Base-by-base conservation (phyloP, 2,888 invertebrate species). In the Drosophila algonquin region DNA sequence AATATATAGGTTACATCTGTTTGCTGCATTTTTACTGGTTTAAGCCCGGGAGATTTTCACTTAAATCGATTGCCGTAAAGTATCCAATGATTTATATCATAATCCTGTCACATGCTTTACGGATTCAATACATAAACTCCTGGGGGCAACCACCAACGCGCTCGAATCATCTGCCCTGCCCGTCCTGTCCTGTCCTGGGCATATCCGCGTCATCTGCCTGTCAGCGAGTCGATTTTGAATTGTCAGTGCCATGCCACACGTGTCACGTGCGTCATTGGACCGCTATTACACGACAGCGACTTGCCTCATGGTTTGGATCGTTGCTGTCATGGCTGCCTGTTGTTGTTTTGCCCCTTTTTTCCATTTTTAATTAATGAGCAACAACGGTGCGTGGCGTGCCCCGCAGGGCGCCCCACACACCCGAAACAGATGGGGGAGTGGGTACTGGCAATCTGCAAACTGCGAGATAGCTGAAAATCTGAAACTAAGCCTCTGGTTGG, bases 31-130 rank as follows among this genome's bases (percentile, higher is more conserved):
- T 40, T 40, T 40, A 12, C 35, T 40, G 40, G 14, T 40, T 40
- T 40, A 40, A 40, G 2, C 40, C 40, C 40, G 0, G 14, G 6
- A 14, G 40, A 40, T 40, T 40, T 40, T 40, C 14, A 40, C 62
- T 57, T 63, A 55, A 73, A 75, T 74, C 70, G 73, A 73, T 76
- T 68, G 54, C 76, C 76, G 73, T 71, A 79, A 82, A 80, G 74
- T 84, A 77, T 79, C 74, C 80, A 80, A 78, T 82, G 87, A 82
- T 83, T 89, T 89, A 89, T 78, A 79, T 76, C 78, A 80, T 88
- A 87, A 90, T 85, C 87, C 87, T 83, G 83, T 89, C 87, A 83
- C 81, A 80, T 73, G 80, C 81, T 74, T 76, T 77, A 75, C 63
- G 81, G 83, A 81, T 83, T 89, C 84, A 82, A 88, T 88, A 81